These are phyloP conservation scores for Monochamus alternatus DNA, from an alignment of 2,888 invertebrate species.

Conservation along the genomic window DNA sequence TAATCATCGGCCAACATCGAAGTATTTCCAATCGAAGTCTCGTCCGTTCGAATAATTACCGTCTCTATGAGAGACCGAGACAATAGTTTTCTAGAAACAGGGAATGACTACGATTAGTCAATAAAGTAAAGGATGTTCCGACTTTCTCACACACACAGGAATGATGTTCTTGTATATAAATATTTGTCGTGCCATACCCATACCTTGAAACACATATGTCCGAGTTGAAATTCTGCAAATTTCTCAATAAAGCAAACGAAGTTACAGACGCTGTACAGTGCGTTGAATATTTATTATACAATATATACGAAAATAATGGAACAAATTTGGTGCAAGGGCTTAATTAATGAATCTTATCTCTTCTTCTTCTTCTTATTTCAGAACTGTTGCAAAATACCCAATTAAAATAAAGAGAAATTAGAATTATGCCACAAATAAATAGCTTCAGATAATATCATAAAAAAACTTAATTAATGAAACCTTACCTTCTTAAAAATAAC, in stretches of 20 bases:
- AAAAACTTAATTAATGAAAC: no score
- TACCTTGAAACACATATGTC: constrained; percentile 17
- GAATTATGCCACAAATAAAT: no score
- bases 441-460: no score
- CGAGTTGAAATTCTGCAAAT: constrained; percentile 10
- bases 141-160: constrained; percentile 24
- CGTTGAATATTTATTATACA: background rate
- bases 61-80: background rate
- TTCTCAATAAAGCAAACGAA: constrained; percentile 12
- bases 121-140: constrained; percentile 25
- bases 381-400: no score
- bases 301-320: no score
- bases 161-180: constrained; percentile 15
- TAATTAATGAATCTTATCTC: no score
- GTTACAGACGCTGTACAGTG: background rate
- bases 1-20: background rate
- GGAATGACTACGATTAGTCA: constrained; percentile 17
- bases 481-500: no score
- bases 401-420: no score
- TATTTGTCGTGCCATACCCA: constrained; percentile 26
- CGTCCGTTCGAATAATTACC: background rate
- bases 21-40: background rate
- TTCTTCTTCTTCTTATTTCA: no score
- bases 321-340: no score
- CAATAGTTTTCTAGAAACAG: constrained; percentile 11